Evolutionary conservation across 2,888 invertebrate genomes (phyloP), one percentile per base, ranked within the genome.

Genomic region (Dioctria rufipes): DNA sequence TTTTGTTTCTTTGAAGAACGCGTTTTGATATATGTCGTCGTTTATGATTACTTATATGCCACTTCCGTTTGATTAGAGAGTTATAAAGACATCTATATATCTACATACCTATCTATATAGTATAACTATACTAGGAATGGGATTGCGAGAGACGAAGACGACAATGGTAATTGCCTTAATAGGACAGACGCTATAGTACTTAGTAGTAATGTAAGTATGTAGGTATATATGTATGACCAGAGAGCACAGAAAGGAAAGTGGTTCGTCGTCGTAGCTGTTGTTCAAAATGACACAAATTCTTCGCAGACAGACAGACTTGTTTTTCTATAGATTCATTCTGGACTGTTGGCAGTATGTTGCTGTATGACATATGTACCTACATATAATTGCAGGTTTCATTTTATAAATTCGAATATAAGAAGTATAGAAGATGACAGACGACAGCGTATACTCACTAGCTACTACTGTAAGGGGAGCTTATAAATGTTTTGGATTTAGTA

Each of bases 161-260:
- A 71, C 71, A 71, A 51, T 71, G 71, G 39, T 51, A 71, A 71
- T 71, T 71, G 71, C 71, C 71, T 71, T 71, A 71, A 71, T 71
- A 71, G 54, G 71, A 51, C 54, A 71, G 71, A 71, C 71, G 71
- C 39, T 51, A 54, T 51, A n/a, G 71, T 37, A 25, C 25, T 25
- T 25, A 25, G 25, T 40, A 9, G 13, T 11, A 63, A 25, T 40
- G 63, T 39, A 42, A 40, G 65, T n/a, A n/a, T 37, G 4, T 11
- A 40, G 37, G 63, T 37, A 9, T 2, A 25, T 25, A 25, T 25
- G 2, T 25, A 25, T 25, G 25, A 25, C 25, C 46, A 5, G 54
- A 25, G 25, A 25, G 25, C 25, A 25, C 71, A 51, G 71, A 71
- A 71, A 54, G 71, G 71, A 71, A 71, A 71, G 71, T 71, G 71